Conservation (phyloP, 1,140 invertebrate species). For the Helicoverpa armigera region DNA sequence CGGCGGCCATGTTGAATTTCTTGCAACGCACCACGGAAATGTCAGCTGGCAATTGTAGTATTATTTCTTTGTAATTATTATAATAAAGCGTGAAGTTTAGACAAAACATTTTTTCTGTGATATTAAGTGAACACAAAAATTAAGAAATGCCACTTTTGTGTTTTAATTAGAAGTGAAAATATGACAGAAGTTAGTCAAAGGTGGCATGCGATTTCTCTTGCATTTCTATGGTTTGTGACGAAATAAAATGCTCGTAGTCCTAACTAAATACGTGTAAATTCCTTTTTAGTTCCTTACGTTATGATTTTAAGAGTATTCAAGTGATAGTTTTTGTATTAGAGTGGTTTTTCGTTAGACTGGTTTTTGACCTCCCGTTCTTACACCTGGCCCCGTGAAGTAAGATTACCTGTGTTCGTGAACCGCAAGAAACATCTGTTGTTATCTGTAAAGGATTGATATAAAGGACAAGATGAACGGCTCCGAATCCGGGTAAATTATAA, state of each 20-base stretch:
- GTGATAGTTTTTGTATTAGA: constrained; percentile 66
- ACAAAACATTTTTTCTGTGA: constrained; percentile 68
- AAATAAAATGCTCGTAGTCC: constrained; percentile 80
- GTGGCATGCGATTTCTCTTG: constrained; percentile 85
- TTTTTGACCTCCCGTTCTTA: constrained; percentile 58
- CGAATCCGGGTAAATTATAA: constrained; percentile 90
- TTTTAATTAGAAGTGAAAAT: constrained; percentile 76
- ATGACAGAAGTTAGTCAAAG: constrained; percentile 81
- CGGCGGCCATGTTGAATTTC: constrained; percentile 86
- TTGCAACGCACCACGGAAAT: constrained; percentile 84
- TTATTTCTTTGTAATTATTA: constrained; percentile 81
- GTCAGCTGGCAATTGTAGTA: constrained; percentile 85
- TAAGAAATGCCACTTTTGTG: constrained; percentile 58
- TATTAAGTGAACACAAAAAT: constrained; percentile 63
- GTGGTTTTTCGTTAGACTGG: constrained; percentile 63
- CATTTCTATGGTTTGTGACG: constrained; percentile 85
- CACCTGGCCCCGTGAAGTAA: constrained; percentile 69
- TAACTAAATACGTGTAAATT: constrained; percentile 73
- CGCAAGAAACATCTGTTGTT: constrained; percentile 60
- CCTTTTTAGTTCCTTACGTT: constrained; percentile 75
- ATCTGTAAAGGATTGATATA: constrained; percentile 55
- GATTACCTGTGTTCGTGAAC: constrained; percentile 55
- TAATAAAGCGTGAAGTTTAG: constrained; percentile 75
- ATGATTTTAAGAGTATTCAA: constrained; percentile 73
- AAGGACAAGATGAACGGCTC: constrained; percentile 90